These are phyloP conservation scores for Sebastes ruberrimus DNA, from an alignment of 2,797 vertebrate species.

Conservation along the genomic window DNA sequence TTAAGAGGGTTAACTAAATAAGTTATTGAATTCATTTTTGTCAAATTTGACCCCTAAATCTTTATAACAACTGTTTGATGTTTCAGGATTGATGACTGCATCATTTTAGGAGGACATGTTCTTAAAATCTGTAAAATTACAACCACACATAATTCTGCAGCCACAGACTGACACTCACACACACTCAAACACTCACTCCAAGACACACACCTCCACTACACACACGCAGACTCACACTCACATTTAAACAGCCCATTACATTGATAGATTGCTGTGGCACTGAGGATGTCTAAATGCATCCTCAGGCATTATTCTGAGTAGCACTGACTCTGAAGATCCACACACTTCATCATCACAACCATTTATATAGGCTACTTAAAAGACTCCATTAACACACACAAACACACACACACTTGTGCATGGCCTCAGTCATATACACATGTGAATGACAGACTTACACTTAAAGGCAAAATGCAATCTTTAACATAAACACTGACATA, in stretches of 20 bases:
- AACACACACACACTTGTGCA: background rate
- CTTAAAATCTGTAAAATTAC: background rate
- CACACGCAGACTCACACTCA: constrained; percentile 9
- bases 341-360: constrained; percentile 52
- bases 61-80: background rate
- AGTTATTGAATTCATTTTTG: background rate
- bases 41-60: background rate
- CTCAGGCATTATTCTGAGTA: constrained; percentile 58
- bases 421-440: background rate
- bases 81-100: background rate
- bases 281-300: constrained; percentile 58
- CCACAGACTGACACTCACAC: background rate
- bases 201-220: constrained; percentile 8
- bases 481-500: background rate
- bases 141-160: background rate
- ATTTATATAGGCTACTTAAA: constrained; percentile 38
- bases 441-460: background rate
- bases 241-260: constrained; percentile 55
- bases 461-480: accelerated
- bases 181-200: background rate
- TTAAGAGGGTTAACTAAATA: background rate
- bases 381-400: constrained; percentile 19
- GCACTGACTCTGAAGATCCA: constrained; percentile 45
- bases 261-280: constrained; percentile 49
- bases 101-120: constrained; percentile 6